Percentiles rank a stretch among this genome's conserved stretches.
Conservation (phyloP, 2,888 invertebrate genomes). For the Microctonus aethiopoides region DNA sequence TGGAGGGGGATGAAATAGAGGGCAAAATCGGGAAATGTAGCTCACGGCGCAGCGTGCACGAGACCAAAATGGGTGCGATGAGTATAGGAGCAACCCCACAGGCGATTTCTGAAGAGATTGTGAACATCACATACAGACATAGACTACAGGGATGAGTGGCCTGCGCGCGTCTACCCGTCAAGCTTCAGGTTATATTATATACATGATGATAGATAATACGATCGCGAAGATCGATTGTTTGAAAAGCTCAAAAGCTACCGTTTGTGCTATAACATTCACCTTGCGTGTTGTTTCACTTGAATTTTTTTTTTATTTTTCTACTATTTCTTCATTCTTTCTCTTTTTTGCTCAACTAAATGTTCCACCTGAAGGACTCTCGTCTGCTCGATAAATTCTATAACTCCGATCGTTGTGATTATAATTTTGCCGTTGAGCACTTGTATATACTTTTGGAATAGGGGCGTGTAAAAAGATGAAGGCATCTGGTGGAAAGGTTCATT, state of each 20-base stretch:
- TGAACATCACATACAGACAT: too few species aligned
- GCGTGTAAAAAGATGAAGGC: not conserved
- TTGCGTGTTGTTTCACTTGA: conserved; percentile 13
- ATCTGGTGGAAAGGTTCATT: too few species aligned
- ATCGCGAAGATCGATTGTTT: conserved; percentile 41
- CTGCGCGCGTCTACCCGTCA: not conserved
- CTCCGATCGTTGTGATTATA: conserved; percentile 1
- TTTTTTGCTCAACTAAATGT: not conserved
- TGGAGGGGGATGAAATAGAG: not conserved
- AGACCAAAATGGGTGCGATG: not conserved
- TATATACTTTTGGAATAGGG: not conserved
- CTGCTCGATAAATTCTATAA: not conserved
- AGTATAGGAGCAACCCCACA: conserved; percentile 14
- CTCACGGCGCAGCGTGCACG: not conserved
- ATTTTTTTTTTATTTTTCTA: not conserved
- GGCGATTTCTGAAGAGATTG: conserved; percentile 30
- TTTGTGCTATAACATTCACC: not conserved
- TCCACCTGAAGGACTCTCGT: not conserved
- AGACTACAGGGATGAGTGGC: not conserved
- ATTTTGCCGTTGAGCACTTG: not conserved
- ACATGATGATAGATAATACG: conserved; percentile 28
- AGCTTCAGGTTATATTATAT: conserved; percentile 15
- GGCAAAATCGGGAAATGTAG: not conserved
- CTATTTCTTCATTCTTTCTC: not conserved
- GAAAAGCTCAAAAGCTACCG: conserved; percentile 34